Base-by-base conservation (phyloP, 2,797 vertebrate genomes). In the Hipposideros larvatus region DNA sequence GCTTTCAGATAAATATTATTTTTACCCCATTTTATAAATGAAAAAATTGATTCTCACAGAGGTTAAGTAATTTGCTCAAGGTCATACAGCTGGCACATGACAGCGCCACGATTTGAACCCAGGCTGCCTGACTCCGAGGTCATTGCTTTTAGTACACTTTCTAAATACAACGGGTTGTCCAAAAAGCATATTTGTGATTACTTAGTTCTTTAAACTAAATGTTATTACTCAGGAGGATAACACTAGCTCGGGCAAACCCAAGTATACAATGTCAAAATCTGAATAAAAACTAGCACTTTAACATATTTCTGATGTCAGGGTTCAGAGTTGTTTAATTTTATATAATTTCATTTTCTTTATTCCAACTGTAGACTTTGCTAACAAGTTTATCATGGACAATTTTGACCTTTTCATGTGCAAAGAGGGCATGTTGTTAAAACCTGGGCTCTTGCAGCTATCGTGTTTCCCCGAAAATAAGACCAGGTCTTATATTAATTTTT, bases 251-350 rank as follows among this genome's bases (percentile, higher is more conserved):
- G 53, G 37, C 22, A 79, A 78, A 85, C 10, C 22, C 57, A 88
- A 51, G 10, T 5, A 19, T n/a, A 68, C 59, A 13, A 26, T n/a
- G 46, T 43, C 31, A 78, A 77, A 41, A 59, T 78, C 46, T 37
- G 57, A 73, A 66, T 19, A 87, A 37, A 59, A 88, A 22, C 14
- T 91, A 87, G 53, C 31, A 88, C 15, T 37, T 53, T 70, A 75
- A 68, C 51, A 51, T 70, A 37, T 84, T 91, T 92, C 87, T 78
- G 21, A 93, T 66, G 24, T 71, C 59, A 93, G 55, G 34, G n/a
- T 87, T 92, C 37, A 85, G 37, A 95, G 43, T 26, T 73, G 15
- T 85, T 82, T 61, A 51, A 37, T 68, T 95, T 75, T 63, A 51
- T 53, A 61, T 68, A 59, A 85, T 55, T 89, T 46, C 46, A 71